A percentile compares a stretch with the other conserved stretches of the same genome.
Evolutionary conservation across 2,888 invertebrate species (phyloP).

Genomic region (Amblyjoppa proteus): DNA sequence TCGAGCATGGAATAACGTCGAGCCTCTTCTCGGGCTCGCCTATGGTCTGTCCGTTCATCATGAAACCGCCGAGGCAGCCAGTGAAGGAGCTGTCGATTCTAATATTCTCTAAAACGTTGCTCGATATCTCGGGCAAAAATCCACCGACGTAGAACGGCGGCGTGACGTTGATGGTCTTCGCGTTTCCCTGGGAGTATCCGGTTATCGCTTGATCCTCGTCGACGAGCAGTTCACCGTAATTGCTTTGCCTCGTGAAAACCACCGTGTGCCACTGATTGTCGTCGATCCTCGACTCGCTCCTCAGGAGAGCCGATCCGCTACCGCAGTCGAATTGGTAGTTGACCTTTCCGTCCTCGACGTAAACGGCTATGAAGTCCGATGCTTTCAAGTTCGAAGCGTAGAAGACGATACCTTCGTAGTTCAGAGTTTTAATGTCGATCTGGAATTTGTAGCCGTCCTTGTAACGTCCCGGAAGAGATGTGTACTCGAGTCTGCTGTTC

Average conservation of each 20-base stretch:
- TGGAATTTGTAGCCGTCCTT: slow-evolving; percentile 91
- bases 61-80: slow-evolving; percentile 93
- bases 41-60: slow-evolving; percentile 89
- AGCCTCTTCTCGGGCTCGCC: slow-evolving; percentile 87
- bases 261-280: slow-evolving; percentile 94
- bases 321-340: slow-evolving; percentile 89
- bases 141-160: slow-evolving; percentile 94
- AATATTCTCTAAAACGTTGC: slow-evolving; percentile 81
- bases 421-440: slow-evolving; percentile 91
- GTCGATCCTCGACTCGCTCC: slow-evolving; percentile 87
- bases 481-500: slow-evolving; percentile 91
- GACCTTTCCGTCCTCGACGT: slow-evolving; percentile 91
- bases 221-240: slow-evolving; percentile 89
- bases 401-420: slow-evolving; percentile 93
- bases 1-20: slow-evolving; percentile 92
- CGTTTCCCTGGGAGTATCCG: slow-evolving; percentile 86
- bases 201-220: slow-evolving; percentile 87
- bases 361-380: slow-evolving; percentile 91
- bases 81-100: slow-evolving; percentile 90
- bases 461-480: slow-evolving; percentile 86
- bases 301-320: slow-evolving; percentile 87
- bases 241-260: slow-evolving; percentile 88
- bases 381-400: slow-evolving; percentile 89
- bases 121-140: slow-evolving; percentile 86
- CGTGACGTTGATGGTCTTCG: slow-evolving; percentile 87